Evolutionary conservation across 2,113 vertebrate genomes (phyloP).

Genomic region (Prinia subflava): DNA sequence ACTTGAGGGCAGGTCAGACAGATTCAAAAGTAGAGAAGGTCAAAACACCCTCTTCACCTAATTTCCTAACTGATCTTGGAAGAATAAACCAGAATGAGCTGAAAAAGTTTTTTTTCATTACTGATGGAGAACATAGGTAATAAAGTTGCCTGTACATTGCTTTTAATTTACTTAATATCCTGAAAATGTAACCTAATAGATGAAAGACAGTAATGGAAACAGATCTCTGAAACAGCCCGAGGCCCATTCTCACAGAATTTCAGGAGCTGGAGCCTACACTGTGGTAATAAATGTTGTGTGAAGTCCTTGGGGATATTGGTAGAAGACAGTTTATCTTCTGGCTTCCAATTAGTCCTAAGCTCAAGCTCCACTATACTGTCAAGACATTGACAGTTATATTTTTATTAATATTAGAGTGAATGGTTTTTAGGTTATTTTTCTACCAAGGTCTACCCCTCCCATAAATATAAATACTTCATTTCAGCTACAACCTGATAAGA

Average conservation of each 20-base stretch:
- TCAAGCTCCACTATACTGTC: background rate
- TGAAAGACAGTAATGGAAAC: background rate
- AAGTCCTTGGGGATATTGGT: background rate
- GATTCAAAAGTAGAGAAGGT: background rate
- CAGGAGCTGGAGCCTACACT: background rate
- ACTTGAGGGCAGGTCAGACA: background rate
- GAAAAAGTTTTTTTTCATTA: background rate
- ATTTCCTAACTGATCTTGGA: background rate
- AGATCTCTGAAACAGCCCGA: background rate
- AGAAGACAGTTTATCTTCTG: background rate
- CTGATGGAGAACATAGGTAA: background rate
- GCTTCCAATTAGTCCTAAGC: background rate
- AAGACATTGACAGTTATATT: background rate
- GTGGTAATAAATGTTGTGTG: background rate
- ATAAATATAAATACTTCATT: conserved; percentile 35
- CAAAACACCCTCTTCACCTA: background rate
- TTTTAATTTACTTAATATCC: background rate
- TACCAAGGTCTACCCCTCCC: background rate
- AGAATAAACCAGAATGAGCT: background rate
- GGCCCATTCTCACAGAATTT: background rate
- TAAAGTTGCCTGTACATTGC: background rate
- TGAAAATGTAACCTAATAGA: background rate
- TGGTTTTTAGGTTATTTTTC: background rate
- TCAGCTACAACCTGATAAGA: background rate
- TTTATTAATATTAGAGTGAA: background rate